Percentiles rank a stretch among this genome's conserved stretches.
phyloP scores from a whole-genome alignment of 2,113 vertebrate species.

The Progne subis region DNA sequence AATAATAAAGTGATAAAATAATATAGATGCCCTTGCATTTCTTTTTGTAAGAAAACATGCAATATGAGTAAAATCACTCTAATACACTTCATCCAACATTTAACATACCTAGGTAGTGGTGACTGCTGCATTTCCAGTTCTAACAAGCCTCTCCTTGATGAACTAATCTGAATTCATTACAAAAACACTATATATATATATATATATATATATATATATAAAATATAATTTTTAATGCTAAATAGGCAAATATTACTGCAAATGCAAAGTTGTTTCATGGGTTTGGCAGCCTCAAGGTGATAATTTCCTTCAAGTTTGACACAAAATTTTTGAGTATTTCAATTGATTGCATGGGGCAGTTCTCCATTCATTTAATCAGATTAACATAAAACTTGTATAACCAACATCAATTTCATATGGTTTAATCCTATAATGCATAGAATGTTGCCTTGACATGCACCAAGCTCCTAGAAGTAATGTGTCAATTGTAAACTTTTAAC shows the following conservation, averaged over 20 bases:
- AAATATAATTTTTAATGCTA: slow-evolving; percentile 58
- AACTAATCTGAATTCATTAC: slow-evolving; percentile 42
- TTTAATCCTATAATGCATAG: neutral
- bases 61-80: neutral
- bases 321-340: slow-evolving; percentile 58
- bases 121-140: neutral
- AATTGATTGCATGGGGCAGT: slow-evolving; percentile 41
- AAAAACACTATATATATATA: neutral
- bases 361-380: slow-evolving; percentile 57
- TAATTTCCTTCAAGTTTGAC: slow-evolving; percentile 53
- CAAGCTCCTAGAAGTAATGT: neutral
- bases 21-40: slow-evolving; percentile 5
- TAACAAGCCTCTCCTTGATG: slow-evolving; percentile 32
- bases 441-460: slow-evolving; percentile 10
- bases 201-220: too few species aligned
- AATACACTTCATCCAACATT: neutral
- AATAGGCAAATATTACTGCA: slow-evolving; percentile 41
- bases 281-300: slow-evolving; percentile 58
- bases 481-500: neutral
- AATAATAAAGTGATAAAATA: slow-evolving; percentile 66
- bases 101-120: neutral
- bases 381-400: slow-evolving; percentile 62
- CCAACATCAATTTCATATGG: slow-evolving; percentile 22
- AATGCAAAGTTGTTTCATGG: slow-evolving; percentile 37
- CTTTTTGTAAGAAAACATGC: neutral